phyloP scores from a whole-genome alignment of 2,888 invertebrate genomes.

The Euplexia lucipara region DNA sequence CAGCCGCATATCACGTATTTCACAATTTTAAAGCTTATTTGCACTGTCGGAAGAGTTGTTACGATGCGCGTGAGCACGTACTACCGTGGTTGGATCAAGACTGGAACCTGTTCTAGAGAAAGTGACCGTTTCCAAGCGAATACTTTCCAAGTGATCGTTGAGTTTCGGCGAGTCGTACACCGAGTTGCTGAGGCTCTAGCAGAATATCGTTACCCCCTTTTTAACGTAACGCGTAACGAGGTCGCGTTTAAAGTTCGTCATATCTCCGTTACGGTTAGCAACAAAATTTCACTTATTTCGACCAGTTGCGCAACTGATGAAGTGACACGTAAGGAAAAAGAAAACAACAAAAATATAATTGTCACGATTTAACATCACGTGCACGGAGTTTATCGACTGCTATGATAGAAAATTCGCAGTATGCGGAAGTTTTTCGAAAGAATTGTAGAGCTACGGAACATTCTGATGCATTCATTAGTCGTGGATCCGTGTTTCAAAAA shows the following conservation, averaged over 20 bases:
- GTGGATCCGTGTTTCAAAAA: constrained; percentile 30
- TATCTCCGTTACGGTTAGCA: constrained; percentile 74
- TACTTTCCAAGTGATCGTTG: constrained; percentile 86
- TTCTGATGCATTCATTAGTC: constrained; percentile 20
- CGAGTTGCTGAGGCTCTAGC: constrained; percentile 54
- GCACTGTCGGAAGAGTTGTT: constrained; percentile 44
- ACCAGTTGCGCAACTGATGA: constrained; percentile 66
- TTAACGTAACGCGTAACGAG: constrained; percentile 84
- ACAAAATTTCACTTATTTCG: constrained; percentile 76
- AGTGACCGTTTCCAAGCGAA: constrained; percentile 83
- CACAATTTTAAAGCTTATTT: constrained; percentile 62
- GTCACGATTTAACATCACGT: constrained; percentile 21
- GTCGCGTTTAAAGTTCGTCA: constrained; percentile 79
- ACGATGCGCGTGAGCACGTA: constrained; percentile 67
- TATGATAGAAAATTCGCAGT: constrained; percentile 12
- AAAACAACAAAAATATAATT: constrained; percentile 12
- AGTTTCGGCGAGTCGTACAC: constrained; percentile 72
- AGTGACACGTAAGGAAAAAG: constrained; percentile 51
- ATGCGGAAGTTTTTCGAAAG: background rate
- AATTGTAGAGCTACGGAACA: background rate
- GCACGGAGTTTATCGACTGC: background rate
- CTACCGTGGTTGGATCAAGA: constrained; percentile 69
- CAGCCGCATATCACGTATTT: constrained; percentile 67
- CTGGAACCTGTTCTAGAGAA: constrained; percentile 86
- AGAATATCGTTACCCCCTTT: constrained; percentile 85